phyloP scores from a whole-genome alignment of 2,888 invertebrate genomes.

The Chymomyza fuscimana region DNA sequence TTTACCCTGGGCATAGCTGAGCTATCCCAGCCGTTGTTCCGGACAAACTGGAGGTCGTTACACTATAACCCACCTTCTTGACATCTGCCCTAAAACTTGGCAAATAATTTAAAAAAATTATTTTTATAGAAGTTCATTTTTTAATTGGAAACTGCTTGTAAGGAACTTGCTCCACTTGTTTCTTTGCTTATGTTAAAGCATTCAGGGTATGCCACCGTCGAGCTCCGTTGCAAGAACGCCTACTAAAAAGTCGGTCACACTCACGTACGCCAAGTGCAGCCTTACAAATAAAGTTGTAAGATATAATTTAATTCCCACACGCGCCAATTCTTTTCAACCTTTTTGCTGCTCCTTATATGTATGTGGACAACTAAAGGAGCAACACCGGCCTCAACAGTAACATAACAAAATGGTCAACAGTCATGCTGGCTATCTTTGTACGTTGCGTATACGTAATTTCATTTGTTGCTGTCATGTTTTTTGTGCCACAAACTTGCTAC shows the following conservation, averaged over 20 bases:
- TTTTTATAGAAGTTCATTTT: no score
- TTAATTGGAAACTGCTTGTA: no score
- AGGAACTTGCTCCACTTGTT: no score
- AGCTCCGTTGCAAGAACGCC: no score
- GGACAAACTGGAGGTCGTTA: no score
- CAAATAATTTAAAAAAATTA: no score
- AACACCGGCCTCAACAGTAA: not conserved
- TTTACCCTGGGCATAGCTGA: no score
- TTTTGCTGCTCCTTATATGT: not conserved
- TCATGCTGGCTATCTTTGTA: not conserved
- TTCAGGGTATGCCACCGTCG: no score
- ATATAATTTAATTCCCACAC: not conserved
- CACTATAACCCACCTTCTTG: no score
- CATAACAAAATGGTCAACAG: not conserved
- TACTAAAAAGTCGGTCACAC: not conserved
- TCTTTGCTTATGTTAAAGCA: no score
- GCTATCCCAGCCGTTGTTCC: no score
- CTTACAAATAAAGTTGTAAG: not conserved
- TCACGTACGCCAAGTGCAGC: not conserved
- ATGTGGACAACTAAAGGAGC: not conserved
- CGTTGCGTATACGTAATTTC: conserved; percentile 3
- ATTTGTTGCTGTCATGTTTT: conserved; percentile 7
- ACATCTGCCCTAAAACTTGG: no score
- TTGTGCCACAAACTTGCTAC: conserved; percentile 8
- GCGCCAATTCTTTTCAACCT: not conserved